Evolutionary conservation across 2,888 invertebrate species (phyloP).

Genomic region (Chloroclystis v-ata): DNA sequence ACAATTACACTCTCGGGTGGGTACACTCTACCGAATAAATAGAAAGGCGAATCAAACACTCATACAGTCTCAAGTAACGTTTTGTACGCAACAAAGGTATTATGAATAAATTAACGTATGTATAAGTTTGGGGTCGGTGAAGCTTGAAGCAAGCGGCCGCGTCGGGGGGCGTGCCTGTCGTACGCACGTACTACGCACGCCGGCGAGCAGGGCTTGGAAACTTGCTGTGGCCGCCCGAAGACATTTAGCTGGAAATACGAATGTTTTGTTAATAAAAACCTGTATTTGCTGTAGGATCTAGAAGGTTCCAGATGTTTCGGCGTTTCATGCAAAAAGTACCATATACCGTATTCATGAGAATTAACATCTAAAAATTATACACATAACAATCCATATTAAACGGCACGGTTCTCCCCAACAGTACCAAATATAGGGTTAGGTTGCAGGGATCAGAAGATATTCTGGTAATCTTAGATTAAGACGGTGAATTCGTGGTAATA

Average conservation of each 20-base stretch:
- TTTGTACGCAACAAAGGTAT: constrained; percentile 73
- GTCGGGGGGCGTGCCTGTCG: constrained; percentile 24
- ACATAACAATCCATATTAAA: too few relatives aligned
- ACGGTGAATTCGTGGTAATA: too few relatives aligned
- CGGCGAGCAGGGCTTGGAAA: constrained; percentile 43
- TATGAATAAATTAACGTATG: constrained; percentile 42
- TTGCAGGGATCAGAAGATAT: too few relatives aligned
- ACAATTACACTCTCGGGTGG: constrained; percentile 64
- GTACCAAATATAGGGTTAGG: too few relatives aligned
- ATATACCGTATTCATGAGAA: too few relatives aligned
- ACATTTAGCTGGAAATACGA: constrained; percentile 29
- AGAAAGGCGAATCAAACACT: constrained; percentile 69
- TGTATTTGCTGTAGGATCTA: background rate
- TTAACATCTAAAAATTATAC: too few relatives aligned
- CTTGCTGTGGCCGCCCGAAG: constrained; percentile 49
- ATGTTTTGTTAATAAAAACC: background rate
- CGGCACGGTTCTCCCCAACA: too few relatives aligned
- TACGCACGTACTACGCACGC: constrained; percentile 28
- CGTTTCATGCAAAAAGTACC: too few relatives aligned
- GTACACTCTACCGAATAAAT: constrained; percentile 53
- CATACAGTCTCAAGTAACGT: constrained; percentile 73
- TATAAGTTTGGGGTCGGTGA: constrained; percentile 50
- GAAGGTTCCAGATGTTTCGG: too few relatives aligned
- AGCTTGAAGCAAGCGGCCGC: constrained; percentile 72
- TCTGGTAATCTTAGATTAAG: too few relatives aligned